These are phyloP conservation scores for Caenorhabditis zanzibari DNA, from an alignment of 2,888 invertebrate genomes.

Conservation along the genomic window DNA sequence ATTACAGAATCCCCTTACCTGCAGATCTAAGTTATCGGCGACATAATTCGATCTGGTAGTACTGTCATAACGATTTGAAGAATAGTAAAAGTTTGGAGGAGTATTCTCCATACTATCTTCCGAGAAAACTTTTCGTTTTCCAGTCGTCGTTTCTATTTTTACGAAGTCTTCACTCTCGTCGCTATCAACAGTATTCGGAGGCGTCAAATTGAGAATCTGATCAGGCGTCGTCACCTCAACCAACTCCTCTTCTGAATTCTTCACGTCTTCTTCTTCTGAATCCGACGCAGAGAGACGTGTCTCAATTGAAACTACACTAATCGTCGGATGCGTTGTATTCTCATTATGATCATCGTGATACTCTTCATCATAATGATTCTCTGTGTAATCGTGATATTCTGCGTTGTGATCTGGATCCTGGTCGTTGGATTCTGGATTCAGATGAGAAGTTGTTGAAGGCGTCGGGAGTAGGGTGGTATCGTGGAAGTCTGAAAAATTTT, in stretches of 20 bases:
- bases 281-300: slow-evolving; percentile 10
- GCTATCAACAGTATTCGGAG: slow-evolving; percentile 10
- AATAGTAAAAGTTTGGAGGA: slow-evolving; percentile 71
- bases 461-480: slow-evolving; percentile 5
- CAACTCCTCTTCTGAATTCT: too few species aligned
- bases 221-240: slow-evolving; percentile 53
- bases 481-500: slow-evolving; percentile 1
- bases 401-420: slow-evolving; percentile 21
- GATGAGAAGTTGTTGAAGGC: not conserved
- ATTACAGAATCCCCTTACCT: slow-evolving; percentile 19
- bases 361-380: slow-evolving; percentile 53
- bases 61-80: slow-evolving; percentile 63
- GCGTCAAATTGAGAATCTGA: slow-evolving; percentile 35
- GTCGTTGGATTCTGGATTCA: not conserved
- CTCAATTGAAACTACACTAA: slow-evolving; percentile 63
- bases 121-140: slow-evolving; percentile 63
- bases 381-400: slow-evolving; percentile 39
- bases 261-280: slow-evolving; percentile 9
- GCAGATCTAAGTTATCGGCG: slow-evolving; percentile 52
- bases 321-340: slow-evolving; percentile 53
- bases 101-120: slow-evolving; percentile 72
- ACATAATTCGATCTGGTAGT: slow-evolving; percentile 62
- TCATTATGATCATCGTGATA: slow-evolving; percentile 38
- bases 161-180: slow-evolving; percentile 9
- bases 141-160: slow-evolving; percentile 49